Conservation (phyloP, 1,140 invertebrate species). For the Temnothorax nylanderi region DNA sequence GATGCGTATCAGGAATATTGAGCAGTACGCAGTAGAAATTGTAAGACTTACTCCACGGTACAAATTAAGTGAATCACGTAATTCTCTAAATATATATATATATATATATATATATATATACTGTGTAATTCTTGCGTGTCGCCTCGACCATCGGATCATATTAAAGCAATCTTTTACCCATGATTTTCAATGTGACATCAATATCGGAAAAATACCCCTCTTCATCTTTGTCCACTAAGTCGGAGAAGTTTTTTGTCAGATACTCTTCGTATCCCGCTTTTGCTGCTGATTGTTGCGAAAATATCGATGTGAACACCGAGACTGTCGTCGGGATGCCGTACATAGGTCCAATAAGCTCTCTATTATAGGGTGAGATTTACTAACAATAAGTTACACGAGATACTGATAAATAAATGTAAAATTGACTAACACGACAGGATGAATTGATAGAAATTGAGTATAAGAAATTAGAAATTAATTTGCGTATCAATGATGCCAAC, state of each 20-base stretch:
- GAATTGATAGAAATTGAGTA: background rate
- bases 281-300: conserved; percentile 65
- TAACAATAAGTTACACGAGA: background rate
- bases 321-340: conserved; percentile 63
- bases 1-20: background rate
- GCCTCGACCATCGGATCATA: background rate
- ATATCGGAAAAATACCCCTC: conserved; percentile 59
- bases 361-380: conserved; percentile 10
- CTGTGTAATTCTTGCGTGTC: background rate
- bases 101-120: background rate
- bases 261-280: conserved; percentile 65
- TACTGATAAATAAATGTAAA: background rate
- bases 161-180: conserved; percentile 63
- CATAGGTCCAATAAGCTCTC: conserved; percentile 53
- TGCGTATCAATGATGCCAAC: background rate
- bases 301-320: conserved; percentile 69
- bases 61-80: background rate
- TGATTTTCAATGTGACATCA: conserved; percentile 53
- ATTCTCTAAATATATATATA: background rate
- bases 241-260: conserved; percentile 18
- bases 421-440: background rate
- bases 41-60: background rate
- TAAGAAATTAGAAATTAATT: background rate
- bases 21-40: background rate
- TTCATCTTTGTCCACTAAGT: conserved; percentile 62